These are phyloP conservation scores for Zygaena filipendulae DNA, from an alignment of 2,888 invertebrate species.

Conservation along the genomic window DNA sequence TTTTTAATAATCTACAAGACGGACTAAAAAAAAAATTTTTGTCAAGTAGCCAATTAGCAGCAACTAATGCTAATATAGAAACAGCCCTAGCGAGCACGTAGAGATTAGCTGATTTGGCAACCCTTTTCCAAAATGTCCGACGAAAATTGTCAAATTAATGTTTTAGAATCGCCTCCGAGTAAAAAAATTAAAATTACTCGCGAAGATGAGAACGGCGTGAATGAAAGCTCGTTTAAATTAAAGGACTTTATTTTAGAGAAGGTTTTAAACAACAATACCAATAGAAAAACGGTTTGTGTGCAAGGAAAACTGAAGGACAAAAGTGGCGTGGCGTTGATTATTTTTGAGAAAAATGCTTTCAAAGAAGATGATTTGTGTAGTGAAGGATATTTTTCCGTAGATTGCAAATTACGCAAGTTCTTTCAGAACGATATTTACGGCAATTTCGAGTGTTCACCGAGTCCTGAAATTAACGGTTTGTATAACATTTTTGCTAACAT, in stretches of 20 bases:
- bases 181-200: constrained; percentile 54
- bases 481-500: constrained; percentile 17
- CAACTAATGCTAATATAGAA: too few species aligned
- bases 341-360: constrained; percentile 87
- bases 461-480: constrained; percentile 72
- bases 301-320: constrained; percentile 74
- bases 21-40: too few species aligned
- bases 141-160: constrained; percentile 40
- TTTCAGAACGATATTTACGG: constrained; percentile 89
- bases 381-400: constrained; percentile 71
- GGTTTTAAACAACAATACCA: constrained; percentile 77
- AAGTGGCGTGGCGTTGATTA: constrained; percentile 74
- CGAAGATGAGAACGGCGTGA: constrained; percentile 41
- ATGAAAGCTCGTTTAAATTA: constrained; percentile 51
- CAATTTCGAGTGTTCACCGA: constrained; percentile 79
- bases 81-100: background rate
- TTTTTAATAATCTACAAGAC: too few species aligned
- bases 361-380: constrained; percentile 69
- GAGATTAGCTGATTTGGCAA: constrained; percentile 23
- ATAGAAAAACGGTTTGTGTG: constrained; percentile 76
- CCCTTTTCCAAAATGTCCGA: constrained; percentile 52
- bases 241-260: constrained; percentile 74
- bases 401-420: constrained; percentile 69
- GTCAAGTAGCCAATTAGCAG: too few species aligned
- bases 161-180: constrained; percentile 31